A percentile compares a stretch with the other conserved stretches of the same genome.
Evolutionary conservation across 2,113 vertebrate genomes (phyloP).

Genomic region (Hassar affinis): DNA sequence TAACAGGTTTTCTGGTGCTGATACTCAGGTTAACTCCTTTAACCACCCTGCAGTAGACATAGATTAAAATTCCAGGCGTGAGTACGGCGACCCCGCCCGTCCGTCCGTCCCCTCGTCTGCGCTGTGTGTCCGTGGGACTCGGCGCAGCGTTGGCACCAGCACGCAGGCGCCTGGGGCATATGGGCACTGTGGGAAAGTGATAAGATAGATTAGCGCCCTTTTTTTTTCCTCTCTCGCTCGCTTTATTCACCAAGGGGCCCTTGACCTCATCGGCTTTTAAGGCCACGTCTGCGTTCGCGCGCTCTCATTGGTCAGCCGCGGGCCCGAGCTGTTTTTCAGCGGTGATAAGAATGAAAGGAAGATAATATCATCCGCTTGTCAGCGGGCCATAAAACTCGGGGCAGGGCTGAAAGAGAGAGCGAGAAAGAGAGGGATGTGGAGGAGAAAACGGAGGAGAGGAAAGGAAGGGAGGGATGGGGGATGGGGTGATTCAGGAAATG

Average conservation of each 20-base stretch:
- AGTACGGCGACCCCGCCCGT: slow-evolving; percentile 28
- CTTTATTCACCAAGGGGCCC: slow-evolving; percentile 45
- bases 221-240: not conserved
- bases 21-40: not conserved
- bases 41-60: not conserved
- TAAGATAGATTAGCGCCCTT: slow-evolving; percentile 59
- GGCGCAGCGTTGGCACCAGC: slow-evolving; percentile 35
- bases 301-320: slow-evolving; percentile 56
- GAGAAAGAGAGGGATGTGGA: slow-evolving; percentile 23
- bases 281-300: slow-evolving; percentile 56
- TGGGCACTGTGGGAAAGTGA: slow-evolving; percentile 60
- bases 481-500: slow-evolving; percentile 53
- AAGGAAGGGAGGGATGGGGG: slow-evolving; percentile 15
- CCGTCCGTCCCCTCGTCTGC: slow-evolving; percentile 8
- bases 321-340: slow-evolving; percentile 48
- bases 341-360: slow-evolving; percentile 50
- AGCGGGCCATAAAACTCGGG: slow-evolving; percentile 47
- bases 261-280: slow-evolving; percentile 57
- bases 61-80: slow-evolving; percentile 1
- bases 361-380: slow-evolving; percentile 51
- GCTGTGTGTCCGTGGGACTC: slow-evolving; percentile 31
- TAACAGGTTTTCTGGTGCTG: not conserved
- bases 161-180: slow-evolving; percentile 28
- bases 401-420: slow-evolving; percentile 28
- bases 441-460: slow-evolving; percentile 7